Percentiles rank a stretch among this genome's conserved stretches.
phyloP scores from a whole-genome alignment of 2,797 vertebrate genomes.

The Enteromius unitaeniatus region DNA sequence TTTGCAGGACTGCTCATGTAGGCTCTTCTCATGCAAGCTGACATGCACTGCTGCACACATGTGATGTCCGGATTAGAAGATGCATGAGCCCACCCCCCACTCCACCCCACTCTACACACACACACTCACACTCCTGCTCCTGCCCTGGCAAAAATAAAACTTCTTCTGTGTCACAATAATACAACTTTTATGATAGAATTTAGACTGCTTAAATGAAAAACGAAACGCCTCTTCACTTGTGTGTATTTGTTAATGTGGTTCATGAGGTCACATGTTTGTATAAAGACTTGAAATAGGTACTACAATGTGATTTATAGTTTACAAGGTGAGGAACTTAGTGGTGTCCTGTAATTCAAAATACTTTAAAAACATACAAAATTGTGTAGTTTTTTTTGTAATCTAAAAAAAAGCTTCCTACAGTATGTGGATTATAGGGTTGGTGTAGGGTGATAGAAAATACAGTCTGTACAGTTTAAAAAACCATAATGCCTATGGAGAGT shows the following conservation, averaged over 20 bases:
- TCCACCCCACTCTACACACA: background rate
- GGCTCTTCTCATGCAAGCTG: slow-evolving; percentile 33
- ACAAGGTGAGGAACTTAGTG: background rate
- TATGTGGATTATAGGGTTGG: background rate
- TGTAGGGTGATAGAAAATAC: background rate
- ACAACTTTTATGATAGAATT: background rate
- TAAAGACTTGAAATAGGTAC: background rate
- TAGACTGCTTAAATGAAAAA: background rate
- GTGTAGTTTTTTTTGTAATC: background rate
- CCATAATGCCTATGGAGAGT: background rate
- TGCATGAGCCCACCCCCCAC: background rate
- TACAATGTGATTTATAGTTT: background rate
- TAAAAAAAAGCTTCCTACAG: background rate
- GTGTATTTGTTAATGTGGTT: background rate
- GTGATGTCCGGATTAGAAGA: slow-evolving; percentile 30
- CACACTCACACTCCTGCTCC: background rate
- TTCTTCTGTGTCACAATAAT: background rate
- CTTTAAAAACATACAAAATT: background rate
- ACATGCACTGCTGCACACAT: slow-evolving; percentile 33
- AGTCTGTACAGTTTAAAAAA: background rate
- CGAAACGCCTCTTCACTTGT: background rate
- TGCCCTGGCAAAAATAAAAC: background rate
- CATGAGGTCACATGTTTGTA: background rate
- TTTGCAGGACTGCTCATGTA: slow-evolving; percentile 27
- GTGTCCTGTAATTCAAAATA: background rate